A percentile compares a stretch with the other conserved stretches of the same genome.
These are phyloP conservation scores for Patella caerulea DNA, from an alignment of 2,888 invertebrate genomes.

Conservation along the genomic window DNA sequence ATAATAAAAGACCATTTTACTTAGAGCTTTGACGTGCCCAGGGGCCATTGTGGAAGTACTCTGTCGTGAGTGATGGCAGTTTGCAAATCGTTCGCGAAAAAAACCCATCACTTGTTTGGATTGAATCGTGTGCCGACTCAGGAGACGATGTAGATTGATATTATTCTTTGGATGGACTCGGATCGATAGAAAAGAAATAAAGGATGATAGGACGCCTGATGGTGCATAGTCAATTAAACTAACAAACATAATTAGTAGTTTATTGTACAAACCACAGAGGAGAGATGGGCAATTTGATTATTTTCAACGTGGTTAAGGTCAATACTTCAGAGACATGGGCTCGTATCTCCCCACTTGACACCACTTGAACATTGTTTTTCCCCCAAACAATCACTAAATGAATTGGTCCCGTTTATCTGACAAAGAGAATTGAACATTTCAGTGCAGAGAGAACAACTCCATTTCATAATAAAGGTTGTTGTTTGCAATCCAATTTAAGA, in stretches of 20 bases:
- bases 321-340: too few species aligned
- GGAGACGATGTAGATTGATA: conserved; percentile 5
- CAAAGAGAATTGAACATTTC: too few species aligned
- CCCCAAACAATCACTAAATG: too few species aligned
- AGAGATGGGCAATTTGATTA: conserved; percentile 1
- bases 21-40: too few species aligned
- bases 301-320: neutral
- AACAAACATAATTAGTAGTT: conserved; percentile 9
- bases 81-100: neutral
- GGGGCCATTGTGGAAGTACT: too few species aligned
- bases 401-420: too few species aligned
- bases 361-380: too few species aligned
- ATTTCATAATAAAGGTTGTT: too few species aligned
- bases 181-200: conserved; percentile 10
- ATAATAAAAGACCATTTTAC: too few species aligned
- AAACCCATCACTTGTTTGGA: neutral
- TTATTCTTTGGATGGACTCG: conserved; percentile 5
- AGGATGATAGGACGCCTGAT: neutral
- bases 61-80: neutral
- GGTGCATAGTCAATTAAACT: conserved; percentile 2
- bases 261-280: neutral
- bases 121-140: neutral
- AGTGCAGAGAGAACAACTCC: too few species aligned
- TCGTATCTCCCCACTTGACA: too few species aligned
- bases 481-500: too few species aligned